Evolutionary conservation across 2,888 invertebrate species (phyloP).

Genomic region (Tenthredo mesomela): DNA sequence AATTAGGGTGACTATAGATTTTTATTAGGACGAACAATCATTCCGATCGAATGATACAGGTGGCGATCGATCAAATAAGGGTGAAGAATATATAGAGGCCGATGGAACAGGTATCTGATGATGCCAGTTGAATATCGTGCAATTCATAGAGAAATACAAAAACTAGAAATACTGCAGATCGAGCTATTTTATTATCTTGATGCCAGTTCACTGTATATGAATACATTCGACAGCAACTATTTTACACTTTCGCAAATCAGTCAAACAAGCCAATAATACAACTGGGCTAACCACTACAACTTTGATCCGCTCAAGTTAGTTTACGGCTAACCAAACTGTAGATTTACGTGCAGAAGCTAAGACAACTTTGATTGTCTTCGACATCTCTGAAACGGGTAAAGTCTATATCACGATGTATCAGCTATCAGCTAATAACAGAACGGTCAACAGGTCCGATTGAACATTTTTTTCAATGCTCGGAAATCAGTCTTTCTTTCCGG

Average conservation of each 20-base stretch:
- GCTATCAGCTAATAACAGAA: neutral
- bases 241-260: neutral
- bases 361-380: constrained; percentile 6
- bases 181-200: neutral
- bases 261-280: constrained; percentile 30
- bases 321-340: constrained; percentile 20
- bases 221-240: neutral
- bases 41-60: neutral
- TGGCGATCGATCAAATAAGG: neutral
- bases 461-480: neutral
- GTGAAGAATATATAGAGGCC: neutral
- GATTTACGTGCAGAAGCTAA: constrained; percentile 20
- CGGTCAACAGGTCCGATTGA: neutral
- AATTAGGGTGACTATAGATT: constrained; percentile 21
- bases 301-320: constrained; percentile 38
- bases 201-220: neutral
- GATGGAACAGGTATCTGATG: neutral
- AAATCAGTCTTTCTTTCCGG: neutral
- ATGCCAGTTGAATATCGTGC: neutral
- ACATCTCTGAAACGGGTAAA: neutral
- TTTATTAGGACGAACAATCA: neutral
- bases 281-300: constrained; percentile 26
- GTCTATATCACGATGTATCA: neutral
- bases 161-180: neutral
- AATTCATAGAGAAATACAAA: neutral